Base-by-base conservation (phyloP, 2,888 invertebrate genomes). In the Pachymerium ferrugineum region DNA sequence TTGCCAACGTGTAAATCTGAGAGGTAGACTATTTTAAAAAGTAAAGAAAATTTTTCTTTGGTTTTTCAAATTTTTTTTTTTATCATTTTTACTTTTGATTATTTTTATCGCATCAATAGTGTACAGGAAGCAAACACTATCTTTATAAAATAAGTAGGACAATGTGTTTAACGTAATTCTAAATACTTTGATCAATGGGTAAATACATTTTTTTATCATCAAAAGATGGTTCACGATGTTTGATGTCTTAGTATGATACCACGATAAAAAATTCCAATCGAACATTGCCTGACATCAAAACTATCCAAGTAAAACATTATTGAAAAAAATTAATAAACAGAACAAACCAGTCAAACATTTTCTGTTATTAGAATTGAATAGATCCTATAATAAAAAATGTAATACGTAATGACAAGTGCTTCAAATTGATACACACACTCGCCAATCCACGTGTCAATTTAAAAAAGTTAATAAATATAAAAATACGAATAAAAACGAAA, bases 201-300 rank as follows among this genome's bases (percentile, higher is more conserved):
- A 62, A 62, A 62, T 62, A 62, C 25, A 62, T 28, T 28, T 62
- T n/a, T n/a, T n/a, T n/a, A n/a, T n/a, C n/a, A n/a, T n/a, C n/a
- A n/a, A n/a, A n/a, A n/a, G n/a, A n/a, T n/a, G n/a, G n/a, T n/a
- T n/a, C n/a, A n/a, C n/a, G n/a, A n/a, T n/a, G n/a, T n/a, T n/a
- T n/a, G n/a, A n/a, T n/a, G n/a, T n/a, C n/a, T n/a, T n/a, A n/a
- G n/a, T n/a, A n/a, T n/a, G n/a, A n/a, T n/a, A n/a, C n/a, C n/a
- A n/a, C n/a, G n/a, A n/a, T n/a, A n/a, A n/a, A n/a, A n/a, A n/a
- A n/a, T n/a, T n/a, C n/a, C n/a, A n/a, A n/a, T n/a, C n/a, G n/a
- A n/a, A n/a, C n/a, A n/a, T 62, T 12, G 62, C 25, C 28, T 62
- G 62, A 28, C 62, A 62, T 28, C 28, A 62, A 62, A 62, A 62